These are phyloP conservation scores for Ranitomeya imitator DNA, from an alignment of 2,113 vertebrate genomes.

Conservation along the genomic window DNA sequence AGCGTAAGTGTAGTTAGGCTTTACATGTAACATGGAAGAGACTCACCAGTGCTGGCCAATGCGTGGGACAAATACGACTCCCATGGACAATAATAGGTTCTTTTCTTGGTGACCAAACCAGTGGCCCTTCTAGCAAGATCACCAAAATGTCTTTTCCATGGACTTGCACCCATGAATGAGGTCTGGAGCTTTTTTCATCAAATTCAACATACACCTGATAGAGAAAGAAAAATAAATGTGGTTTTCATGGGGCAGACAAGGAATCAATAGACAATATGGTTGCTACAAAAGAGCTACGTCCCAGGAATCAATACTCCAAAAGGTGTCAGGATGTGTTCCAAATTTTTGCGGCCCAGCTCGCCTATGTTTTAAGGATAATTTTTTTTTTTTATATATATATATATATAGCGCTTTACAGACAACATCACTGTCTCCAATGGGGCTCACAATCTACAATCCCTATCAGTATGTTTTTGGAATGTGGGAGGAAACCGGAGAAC, in stretches of 20 bases:
- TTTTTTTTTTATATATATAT: no score
- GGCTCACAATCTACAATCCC: no score
- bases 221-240: not conserved
- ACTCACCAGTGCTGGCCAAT: slow-evolving; percentile 95
- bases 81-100: slow-evolving; percentile 74
- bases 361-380: no score
- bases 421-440: no score
- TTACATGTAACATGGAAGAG: slow-evolving; percentile 2
- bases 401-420: no score
- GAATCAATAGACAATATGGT: not conserved
- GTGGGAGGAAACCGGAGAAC: no score
- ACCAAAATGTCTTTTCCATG: slow-evolving; percentile 91
- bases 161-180: slow-evolving; percentile 93
- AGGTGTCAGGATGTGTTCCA: no score
- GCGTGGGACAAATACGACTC: slow-evolving; percentile 69
- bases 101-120: slow-evolving; percentile 87
- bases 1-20: no score
- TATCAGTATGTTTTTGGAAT: no score
- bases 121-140: slow-evolving; percentile 86
- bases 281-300: not conserved
- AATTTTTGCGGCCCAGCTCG: no score
- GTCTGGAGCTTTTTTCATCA: slow-evolving; percentile 83
- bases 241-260: not conserved
- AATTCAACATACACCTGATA: slow-evolving; percentile 94
- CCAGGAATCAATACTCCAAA: no score